Percentiles rank a stretch among this genome's conserved stretches.
Evolutionary conservation across 2,113 vertebrate genomes (phyloP).

Genomic region (Eidolon helvum): DNA sequence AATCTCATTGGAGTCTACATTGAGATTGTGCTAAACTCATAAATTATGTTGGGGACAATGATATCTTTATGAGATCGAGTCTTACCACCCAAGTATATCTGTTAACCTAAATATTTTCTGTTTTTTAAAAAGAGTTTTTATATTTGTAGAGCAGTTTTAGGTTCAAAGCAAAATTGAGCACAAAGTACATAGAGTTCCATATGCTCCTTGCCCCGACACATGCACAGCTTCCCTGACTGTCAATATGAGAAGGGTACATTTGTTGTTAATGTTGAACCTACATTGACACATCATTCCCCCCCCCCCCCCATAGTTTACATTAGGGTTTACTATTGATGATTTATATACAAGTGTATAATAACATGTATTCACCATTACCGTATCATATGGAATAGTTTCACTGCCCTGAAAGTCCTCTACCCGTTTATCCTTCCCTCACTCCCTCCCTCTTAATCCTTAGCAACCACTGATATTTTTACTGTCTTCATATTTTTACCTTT

Average conservation of each 20-base stretch:
- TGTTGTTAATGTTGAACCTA: not conserved
- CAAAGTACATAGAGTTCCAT: not conserved
- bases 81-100: not conserved
- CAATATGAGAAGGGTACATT: not conserved
- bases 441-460: too few relatives aligned
- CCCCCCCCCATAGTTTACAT: not conserved
- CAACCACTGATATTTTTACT: not conserved
- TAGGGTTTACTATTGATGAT: not conserved
- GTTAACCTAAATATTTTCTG: not conserved
- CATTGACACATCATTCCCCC: too few relatives aligned
- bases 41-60: not conserved
- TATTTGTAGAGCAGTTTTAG: not conserved
- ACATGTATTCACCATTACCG: rapidly evolving
- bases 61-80: not conserved
- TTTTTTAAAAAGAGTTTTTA: not conserved
- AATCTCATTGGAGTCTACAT: not conserved
- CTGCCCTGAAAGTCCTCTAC: too few relatives aligned
- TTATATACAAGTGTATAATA: not conserved
- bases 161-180: not conserved
- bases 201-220: rapidly evolving
- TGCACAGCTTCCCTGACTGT: not conserved
- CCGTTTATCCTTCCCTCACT: rapidly evolving
- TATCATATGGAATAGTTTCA: not conserved
- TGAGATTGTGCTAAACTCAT: not conserved
- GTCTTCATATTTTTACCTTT: not conserved